phyloP scores from a whole-genome alignment of 2,888 invertebrate genomes.

The Deilephila porcellus region DNA sequence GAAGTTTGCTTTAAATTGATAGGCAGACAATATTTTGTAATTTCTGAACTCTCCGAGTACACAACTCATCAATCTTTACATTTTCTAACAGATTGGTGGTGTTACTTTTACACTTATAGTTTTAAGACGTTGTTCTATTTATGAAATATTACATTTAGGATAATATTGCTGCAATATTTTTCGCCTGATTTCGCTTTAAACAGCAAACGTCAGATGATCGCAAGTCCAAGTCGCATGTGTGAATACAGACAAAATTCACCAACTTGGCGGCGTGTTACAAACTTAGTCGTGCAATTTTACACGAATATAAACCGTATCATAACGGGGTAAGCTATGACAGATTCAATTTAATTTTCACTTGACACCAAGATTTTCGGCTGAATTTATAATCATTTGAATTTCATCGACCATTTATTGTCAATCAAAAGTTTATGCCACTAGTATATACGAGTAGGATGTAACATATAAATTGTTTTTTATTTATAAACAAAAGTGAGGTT shows the following conservation, averaged over 20 bases:
- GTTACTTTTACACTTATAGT: too few relatives aligned
- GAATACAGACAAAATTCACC: background rate
- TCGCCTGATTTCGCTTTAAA: background rate
- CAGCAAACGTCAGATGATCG: background rate
- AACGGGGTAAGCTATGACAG: background rate
- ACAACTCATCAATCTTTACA: too few relatives aligned
- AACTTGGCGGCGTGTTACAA: background rate
- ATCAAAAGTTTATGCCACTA: background rate
- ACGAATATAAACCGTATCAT: slow-evolving; percentile 7
- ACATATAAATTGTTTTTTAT: too few relatives aligned
- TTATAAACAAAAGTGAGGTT: too few relatives aligned
- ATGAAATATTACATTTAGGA: too few relatives aligned
- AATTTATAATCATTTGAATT: background rate
- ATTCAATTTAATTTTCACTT: slow-evolving; percentile 4
- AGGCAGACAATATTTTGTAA: too few relatives aligned
- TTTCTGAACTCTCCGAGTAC: too few relatives aligned
- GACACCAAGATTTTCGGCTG: background rate
- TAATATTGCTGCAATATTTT: too few relatives aligned
- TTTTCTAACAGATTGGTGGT: too few relatives aligned
- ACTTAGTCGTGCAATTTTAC: slow-evolving; percentile 2
- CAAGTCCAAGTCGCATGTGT: background rate
- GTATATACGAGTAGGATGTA: too few relatives aligned
- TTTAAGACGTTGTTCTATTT: too few relatives aligned
- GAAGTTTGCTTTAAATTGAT: too few relatives aligned
- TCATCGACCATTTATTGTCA: background rate